These are phyloP conservation scores for Thecophora atra DNA, from an alignment of 2,888 invertebrate genomes.

Conservation along the genomic window DNA sequence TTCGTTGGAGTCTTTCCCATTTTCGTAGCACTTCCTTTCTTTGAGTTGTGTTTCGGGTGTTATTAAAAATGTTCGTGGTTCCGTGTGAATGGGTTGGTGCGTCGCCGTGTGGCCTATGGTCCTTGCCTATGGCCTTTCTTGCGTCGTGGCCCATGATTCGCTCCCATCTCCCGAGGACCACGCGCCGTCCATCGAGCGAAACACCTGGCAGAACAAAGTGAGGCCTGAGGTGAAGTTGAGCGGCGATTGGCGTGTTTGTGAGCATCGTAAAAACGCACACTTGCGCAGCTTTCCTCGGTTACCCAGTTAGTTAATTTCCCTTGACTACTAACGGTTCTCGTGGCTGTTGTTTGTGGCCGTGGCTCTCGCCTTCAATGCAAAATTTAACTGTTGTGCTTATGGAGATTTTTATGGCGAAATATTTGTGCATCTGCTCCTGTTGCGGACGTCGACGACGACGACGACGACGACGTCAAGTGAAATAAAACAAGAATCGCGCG, in stretches of 20 bases:
- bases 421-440: slow-evolving; percentile 13
- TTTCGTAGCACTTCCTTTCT: no score
- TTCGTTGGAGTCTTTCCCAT: no score
- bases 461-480: not conserved
- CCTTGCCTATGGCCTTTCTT: not conserved
- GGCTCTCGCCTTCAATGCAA: slow-evolving; percentile 14
- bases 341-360: not conserved
- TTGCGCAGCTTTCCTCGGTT: not conserved
- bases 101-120: not conserved
- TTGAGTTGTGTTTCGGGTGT: no score
- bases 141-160: not conserved
- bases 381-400: slow-evolving; percentile 15
- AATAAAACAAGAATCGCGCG: not conserved
- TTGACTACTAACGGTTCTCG: slow-evolving; percentile 18
- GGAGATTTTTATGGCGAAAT: slow-evolving; percentile 31
- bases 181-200: not conserved
- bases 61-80: no score
- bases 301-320: slow-evolving; percentile 6
- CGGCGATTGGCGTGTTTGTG: no score
- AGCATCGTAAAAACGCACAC: not conserved
- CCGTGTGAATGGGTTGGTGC: no score
- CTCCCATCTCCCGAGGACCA: not conserved
- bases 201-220: not conserved
- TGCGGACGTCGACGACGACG: not conserved
- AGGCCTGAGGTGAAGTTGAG: no score